Evolutionary conservation across 2,888 invertebrate species (phyloP).

Genomic region (Pseudococcus longispinus): DNA sequence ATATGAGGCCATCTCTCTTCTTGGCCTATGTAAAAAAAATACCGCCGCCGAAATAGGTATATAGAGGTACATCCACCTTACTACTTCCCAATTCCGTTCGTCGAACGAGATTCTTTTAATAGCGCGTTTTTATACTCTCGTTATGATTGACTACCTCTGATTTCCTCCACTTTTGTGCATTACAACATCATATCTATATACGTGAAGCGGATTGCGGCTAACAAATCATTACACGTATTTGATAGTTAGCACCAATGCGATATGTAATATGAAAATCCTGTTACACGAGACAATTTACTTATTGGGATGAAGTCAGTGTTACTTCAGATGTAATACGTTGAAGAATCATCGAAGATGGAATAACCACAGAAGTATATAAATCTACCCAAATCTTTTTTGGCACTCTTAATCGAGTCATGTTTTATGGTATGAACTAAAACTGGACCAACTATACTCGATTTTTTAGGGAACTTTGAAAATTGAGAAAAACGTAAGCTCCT

Average conservation of each 20-base stretch:
- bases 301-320: background rate
- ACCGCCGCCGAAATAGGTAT: background rate
- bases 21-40: background rate
- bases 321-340: background rate
- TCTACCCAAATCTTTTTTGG: background rate
- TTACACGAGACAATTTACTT: background rate
- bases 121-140: background rate
- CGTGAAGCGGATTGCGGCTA: background rate
- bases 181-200: background rate
- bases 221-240: background rate
- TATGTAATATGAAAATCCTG: slow-evolving; percentile 2
- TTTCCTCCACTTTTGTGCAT: background rate
- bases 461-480: no score
- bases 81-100: background rate
- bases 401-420: background rate
- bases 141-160: background rate
- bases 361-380: background rate
- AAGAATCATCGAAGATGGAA: background rate
- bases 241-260: background rate
- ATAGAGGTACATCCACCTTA: background rate
- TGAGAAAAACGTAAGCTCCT: no score
- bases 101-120: background rate
- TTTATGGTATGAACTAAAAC: no score
- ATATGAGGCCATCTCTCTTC: background rate
- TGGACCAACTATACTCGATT: no score